These are phyloP conservation scores for Ophion costatus DNA, from an alignment of 2,888 invertebrate genomes.

Conservation along the genomic window DNA sequence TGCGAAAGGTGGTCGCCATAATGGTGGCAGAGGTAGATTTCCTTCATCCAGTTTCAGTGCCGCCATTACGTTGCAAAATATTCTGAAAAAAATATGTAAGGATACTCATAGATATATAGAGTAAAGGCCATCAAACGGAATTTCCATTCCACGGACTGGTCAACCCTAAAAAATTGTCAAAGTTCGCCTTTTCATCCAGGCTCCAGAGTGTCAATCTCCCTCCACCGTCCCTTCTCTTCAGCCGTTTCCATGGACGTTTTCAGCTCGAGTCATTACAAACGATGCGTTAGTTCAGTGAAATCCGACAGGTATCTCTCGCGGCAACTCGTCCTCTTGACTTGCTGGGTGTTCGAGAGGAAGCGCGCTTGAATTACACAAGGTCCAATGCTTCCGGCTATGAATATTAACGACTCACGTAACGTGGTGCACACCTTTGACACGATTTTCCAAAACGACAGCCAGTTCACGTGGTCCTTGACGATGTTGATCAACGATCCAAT, in stretches of 20 bases:
- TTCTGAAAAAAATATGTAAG: no score
- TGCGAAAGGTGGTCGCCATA: no score
- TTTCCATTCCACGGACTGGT: no score
- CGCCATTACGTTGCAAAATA: no score
- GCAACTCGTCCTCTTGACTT: not conserved
- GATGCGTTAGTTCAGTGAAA: not conserved
- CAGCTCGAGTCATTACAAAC: not conserved
- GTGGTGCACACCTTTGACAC: not conserved
- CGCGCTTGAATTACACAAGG: not conserved
- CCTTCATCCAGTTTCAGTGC: no score
- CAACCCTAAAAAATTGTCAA: no score
- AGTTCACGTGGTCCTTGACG: constrained; percentile 9
- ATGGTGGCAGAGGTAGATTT: no score
- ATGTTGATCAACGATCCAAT: constrained; percentile 25
- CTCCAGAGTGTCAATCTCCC: not conserved
- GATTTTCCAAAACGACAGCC: not conserved
- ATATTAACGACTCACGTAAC: not conserved
- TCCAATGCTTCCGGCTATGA: not conserved
- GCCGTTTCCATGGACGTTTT: not conserved
- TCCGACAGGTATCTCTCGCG: not conserved
- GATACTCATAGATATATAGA: no score
- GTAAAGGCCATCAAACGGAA: no score
- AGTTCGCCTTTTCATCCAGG: no score
- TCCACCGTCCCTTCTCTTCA: no score
- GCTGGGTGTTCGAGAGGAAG: not conserved